These are phyloP conservation scores for Phalacrocorax brasilianus DNA, from an alignment of 2,113 vertebrate species.

Conservation along the genomic window DNA sequence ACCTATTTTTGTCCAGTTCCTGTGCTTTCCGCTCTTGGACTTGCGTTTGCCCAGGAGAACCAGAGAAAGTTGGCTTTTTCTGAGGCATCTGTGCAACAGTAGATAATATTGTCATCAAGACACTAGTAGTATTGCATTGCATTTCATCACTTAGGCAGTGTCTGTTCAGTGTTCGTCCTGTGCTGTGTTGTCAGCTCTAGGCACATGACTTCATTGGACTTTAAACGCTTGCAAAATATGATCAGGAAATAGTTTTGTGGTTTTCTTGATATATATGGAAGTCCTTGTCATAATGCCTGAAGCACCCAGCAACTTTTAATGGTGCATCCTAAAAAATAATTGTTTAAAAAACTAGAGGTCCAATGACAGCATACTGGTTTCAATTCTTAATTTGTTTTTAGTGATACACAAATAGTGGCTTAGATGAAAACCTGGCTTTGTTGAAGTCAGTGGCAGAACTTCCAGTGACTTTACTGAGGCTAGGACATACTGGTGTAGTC, in stretches of 20 bases:
- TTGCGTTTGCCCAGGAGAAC: background rate
- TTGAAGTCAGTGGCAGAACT: background rate
- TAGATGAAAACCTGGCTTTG: background rate
- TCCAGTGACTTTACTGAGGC: background rate
- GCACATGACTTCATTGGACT: background rate
- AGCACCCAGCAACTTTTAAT: background rate
- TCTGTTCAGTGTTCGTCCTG: background rate
- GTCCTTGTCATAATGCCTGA: background rate
- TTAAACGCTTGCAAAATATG: background rate
- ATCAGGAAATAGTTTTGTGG: constrained; percentile 25
- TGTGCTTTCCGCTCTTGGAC: background rate
- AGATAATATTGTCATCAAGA: constrained; percentile 49
- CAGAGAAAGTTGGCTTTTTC: background rate
- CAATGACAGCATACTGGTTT: background rate
- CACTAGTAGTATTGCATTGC: background rate
- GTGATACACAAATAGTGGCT: background rate
- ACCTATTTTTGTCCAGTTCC: background rate
- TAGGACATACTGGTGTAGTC: background rate
- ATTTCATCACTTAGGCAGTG: constrained; percentile 1
- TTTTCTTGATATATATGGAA: background rate
- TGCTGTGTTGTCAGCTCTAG: background rate
- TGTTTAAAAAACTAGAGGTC: background rate
- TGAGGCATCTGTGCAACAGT: background rate
- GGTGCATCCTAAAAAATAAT: background rate
- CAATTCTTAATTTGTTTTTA: background rate